Evolutionary conservation across 1,140 invertebrate genomes (phyloP).

Genomic region (Glossosoma conforme): DNA sequence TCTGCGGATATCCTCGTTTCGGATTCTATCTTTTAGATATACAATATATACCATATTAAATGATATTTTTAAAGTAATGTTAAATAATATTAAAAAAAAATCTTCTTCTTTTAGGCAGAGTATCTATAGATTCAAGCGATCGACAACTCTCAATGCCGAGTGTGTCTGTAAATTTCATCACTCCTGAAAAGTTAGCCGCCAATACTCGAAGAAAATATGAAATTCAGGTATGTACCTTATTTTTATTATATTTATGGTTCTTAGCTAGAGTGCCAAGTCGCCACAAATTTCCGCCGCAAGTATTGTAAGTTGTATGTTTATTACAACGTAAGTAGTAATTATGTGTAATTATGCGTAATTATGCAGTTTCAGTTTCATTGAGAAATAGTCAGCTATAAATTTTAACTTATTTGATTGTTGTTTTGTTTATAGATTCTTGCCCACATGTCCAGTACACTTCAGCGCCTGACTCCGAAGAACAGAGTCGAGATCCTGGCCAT

Average conservation of each 20-base stretch:
- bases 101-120: constrained; percentile 32
- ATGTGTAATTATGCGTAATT: too few species aligned
- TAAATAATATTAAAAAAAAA: too few species aligned
- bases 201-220: constrained; percentile 47
- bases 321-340: not conserved
- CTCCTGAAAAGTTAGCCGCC: constrained; percentile 47
- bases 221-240: constrained; percentile 36
- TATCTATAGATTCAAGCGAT: constrained; percentile 26
- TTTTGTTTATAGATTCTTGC: constrained; percentile 47
- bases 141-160: constrained; percentile 27
- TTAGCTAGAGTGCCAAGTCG: too few species aligned
- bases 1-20: too few species aligned
- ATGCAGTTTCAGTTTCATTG: too few species aligned
- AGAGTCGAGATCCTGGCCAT: constrained; percentile 56
- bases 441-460: constrained; percentile 51
- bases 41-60: too few species aligned
- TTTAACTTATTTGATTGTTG: constrained; percentile 10
- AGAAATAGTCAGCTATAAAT: too few species aligned
- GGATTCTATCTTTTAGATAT: too few species aligned
- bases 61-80: too few species aligned
- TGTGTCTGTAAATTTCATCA: constrained; percentile 44
- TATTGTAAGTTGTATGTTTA: not conserved
- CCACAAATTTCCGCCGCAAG: too few species aligned
- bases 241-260: constrained; percentile 6
- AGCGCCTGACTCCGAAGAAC: constrained; percentile 53